Percentiles rank a stretch among this genome's conserved stretches.
phyloP scores from a whole-genome alignment of 1,140 invertebrate species.

The Drosophila paulistorum region DNA sequence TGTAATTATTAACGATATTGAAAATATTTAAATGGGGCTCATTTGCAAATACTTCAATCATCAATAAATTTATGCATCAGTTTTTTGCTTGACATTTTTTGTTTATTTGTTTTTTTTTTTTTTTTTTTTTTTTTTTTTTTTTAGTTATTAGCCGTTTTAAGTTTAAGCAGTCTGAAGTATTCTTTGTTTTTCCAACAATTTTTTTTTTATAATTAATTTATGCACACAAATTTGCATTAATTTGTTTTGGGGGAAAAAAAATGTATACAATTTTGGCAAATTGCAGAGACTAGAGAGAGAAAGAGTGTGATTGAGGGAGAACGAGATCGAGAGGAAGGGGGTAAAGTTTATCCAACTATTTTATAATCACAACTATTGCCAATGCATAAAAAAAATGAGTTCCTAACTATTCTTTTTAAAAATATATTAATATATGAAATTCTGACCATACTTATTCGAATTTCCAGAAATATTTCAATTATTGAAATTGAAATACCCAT shows the following conservation, averaged over 20 bases:
- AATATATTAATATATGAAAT: background rate
- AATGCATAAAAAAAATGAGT: no score
- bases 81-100: constrained; percentile 36
- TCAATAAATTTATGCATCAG: constrained; percentile 36
- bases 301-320: background rate
- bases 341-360: background rate
- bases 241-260: background rate
- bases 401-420: no score
- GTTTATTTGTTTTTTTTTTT: background rate
- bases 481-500: no score
- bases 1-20: constrained; percentile 50
- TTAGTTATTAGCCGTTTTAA: constrained; percentile 2
- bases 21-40: constrained; percentile 75
- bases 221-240: constrained; percentile 6
- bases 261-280: background rate
- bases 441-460: background rate
- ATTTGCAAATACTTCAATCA: constrained; percentile 69
- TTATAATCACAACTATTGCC: background rate
- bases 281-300: constrained; percentile 2
- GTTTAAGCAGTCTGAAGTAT: constrained; percentile 17
- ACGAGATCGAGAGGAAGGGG: background rate
- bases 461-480: background rate
- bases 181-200: constrained; percentile 7
- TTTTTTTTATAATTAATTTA: constrained; percentile 12
- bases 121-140: background rate